Base-by-base conservation (phyloP, 64 coral and sea anemone species). In the Pachyseris speciosa region DNA sequence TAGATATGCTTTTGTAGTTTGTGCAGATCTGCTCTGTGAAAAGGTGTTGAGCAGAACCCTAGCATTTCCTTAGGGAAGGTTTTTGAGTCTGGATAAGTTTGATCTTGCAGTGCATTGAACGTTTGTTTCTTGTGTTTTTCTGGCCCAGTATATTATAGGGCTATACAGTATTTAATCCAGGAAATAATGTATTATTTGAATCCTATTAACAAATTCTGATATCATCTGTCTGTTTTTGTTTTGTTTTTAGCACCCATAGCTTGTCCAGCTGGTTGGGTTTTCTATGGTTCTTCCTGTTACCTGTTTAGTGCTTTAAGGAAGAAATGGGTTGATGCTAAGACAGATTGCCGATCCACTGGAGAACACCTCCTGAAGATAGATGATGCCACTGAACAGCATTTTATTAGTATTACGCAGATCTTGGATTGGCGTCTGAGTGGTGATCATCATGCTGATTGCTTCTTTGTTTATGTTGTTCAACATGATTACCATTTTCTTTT, bases 211-310 rank as follows among this genome's bases (percentile, higher is more conserved):
- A n/a, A n/a, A n/a, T n/a, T n/a, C n/a, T n/a, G n/a, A n/a, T n/a
- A n/a, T n/a, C n/a, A n/a, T n/a, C n/a, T n/a, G n/a, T n/a, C n/a
- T 53, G 16, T 53, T 16, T 3, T 16, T 83, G 87, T 47, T 50
- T 87, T 26, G 41, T 83, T 7, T 20, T 20, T 34, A 96, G 94
- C 85, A 41, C 72, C 94, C n/a, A 69, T 96, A 48, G 78, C 51
- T 19, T 96, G 94, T 30, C 85, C 84, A 5, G 51, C 67, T 31
- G 94, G 94, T 7, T 96, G 94, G 94, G 72, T 58, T 19, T 80
- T 61, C 7, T 96, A 89, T 69, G 94, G 94, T 4, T 85, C 90
- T 0, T 96, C 94, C 11, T 96, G 94, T 36, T 96, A 96, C 86
- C 89, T 85, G 79, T 96, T 93, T 42, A 88, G 53, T 24, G 67